phyloP scores from a whole-genome alignment of 2,888 invertebrate genomes.

The Anodontia alba region DNA sequence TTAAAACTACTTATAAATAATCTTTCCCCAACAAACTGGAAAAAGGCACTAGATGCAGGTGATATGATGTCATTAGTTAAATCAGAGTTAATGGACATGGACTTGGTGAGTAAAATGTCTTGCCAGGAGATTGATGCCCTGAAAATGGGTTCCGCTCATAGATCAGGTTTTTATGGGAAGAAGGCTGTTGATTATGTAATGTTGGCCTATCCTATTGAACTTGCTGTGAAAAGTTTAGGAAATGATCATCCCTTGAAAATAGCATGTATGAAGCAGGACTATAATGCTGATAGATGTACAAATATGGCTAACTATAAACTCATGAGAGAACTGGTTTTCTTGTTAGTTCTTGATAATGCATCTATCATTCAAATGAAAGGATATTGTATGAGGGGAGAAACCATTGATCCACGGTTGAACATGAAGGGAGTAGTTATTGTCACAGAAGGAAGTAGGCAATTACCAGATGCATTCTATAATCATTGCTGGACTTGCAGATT shows the following conservation, averaged over 20 bases:
- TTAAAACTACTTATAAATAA: conserved; percentile 56
- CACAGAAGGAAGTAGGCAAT: conserved; percentile 70
- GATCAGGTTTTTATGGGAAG: conserved; percentile 54
- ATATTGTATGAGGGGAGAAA: conserved; percentile 78
- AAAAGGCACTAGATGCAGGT: conserved; percentile 70
- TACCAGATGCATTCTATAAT: conserved; percentile 36
- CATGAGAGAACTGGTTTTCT: conserved; percentile 72
- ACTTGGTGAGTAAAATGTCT: conserved; percentile 67
- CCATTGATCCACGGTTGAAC: conserved; percentile 61
- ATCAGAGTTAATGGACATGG: conserved; percentile 67
- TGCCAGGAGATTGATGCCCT: conserved; percentile 75
- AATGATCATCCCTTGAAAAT: conserved; percentile 72
- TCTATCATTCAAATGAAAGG: conserved; percentile 71
- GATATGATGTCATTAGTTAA: conserved; percentile 75
- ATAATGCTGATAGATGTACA: conserved; percentile 72
- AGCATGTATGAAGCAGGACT: conserved; percentile 76
- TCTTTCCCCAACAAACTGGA: conserved; percentile 75
- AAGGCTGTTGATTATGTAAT: conserved; percentile 69
- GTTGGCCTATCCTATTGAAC: conserved; percentile 48
- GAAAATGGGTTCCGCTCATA: conserved; percentile 59
- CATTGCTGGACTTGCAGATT: conserved; percentile 59
- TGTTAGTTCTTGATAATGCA: conserved; percentile 68
- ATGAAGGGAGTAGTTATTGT: conserved; percentile 75
- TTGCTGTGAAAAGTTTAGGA: conserved; percentile 73
- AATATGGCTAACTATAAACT: conserved; percentile 77